These are phyloP conservation scores for Scaptodrosophila lebanonensis DNA, from an alignment of 1,140 invertebrate species.

Conservation along the genomic window DNA sequence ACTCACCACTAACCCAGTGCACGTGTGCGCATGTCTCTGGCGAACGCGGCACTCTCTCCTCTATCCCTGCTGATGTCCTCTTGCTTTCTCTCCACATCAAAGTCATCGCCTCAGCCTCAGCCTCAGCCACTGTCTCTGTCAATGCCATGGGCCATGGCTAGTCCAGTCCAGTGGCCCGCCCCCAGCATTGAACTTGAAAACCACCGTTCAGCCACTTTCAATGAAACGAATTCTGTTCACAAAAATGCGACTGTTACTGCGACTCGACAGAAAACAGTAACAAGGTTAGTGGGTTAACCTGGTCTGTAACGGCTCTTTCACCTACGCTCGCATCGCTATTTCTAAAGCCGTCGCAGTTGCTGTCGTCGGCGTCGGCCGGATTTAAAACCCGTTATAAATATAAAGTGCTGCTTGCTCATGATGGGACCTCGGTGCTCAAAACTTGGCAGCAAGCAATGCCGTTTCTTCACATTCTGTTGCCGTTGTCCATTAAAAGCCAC, in stretches of 20 bases:
- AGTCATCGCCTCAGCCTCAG: slow-evolving; percentile 12
- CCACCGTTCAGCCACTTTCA: slow-evolving; percentile 37
- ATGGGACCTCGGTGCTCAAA: slow-evolving; percentile 36
- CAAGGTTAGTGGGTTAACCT: slow-evolving; percentile 71
- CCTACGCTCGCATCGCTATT: slow-evolving; percentile 11
- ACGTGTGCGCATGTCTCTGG: slow-evolving; percentile 53
- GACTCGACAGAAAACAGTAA: slow-evolving; percentile 25
- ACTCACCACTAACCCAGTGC: slow-evolving; percentile 40
- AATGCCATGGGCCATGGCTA: too few species aligned
- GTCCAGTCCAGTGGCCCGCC: background rate
- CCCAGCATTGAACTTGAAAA: slow-evolving; percentile 65
- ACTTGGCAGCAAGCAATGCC: too few species aligned
- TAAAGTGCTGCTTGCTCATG: slow-evolving; percentile 30
- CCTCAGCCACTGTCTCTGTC: slow-evolving; percentile 3
- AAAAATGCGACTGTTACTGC: background rate
- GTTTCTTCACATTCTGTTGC: slow-evolving; percentile 1
- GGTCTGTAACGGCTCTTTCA: slow-evolving; percentile 29
- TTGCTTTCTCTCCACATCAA: slow-evolving; percentile 35
- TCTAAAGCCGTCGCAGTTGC: slow-evolving; percentile 4
- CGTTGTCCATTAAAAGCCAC: slow-evolving; percentile 52
- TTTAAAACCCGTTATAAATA: slow-evolving; percentile 53
- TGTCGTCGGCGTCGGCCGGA: slow-evolving; percentile 43
- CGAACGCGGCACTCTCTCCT: slow-evolving; percentile 27
- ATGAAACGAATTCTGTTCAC: slow-evolving; percentile 8
- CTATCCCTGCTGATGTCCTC: slow-evolving; percentile 31